These are phyloP conservation scores for Atta colombica DNA, from an alignment of 1,140 invertebrate species.

Conservation along the genomic window DNA sequence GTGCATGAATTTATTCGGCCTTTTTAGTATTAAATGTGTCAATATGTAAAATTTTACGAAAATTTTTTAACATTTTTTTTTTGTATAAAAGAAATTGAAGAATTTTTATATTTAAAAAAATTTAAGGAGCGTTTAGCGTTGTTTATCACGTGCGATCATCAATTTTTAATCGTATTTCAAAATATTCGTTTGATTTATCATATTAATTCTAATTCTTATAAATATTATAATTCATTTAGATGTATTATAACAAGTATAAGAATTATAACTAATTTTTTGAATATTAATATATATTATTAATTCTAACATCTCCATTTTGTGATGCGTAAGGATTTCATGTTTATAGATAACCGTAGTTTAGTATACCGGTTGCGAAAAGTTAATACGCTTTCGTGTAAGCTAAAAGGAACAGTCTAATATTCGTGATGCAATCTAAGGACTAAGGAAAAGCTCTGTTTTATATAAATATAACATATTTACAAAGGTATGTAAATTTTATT, in stretches of 20 bases:
- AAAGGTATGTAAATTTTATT: conserved; percentile 55
- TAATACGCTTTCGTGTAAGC: conserved; percentile 37
- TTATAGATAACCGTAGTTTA: background rate
- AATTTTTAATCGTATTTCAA: background rate
- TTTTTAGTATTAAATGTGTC: conserved; percentile 4
- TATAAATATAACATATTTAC: conserved; percentile 49
- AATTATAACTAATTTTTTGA: too few relatives aligned
- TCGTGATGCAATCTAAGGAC: conserved; percentile 23
- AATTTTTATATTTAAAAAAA: background rate
- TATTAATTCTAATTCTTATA: too few relatives aligned
- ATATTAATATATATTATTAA: background rate
- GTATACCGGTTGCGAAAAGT: conserved; percentile 33
- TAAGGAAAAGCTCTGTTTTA: conserved; percentile 4
- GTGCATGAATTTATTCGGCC: conserved; percentile 18
- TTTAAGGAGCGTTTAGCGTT: background rate
- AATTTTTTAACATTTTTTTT: background rate
- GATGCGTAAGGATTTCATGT: background rate
- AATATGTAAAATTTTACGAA: background rate
- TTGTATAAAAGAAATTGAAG: background rate
- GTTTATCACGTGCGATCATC: background rate
- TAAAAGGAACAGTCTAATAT: conserved; percentile 31
- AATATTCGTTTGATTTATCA: too few relatives aligned
- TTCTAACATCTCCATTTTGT: background rate
- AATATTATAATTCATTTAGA: background rate
- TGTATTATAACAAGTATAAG: too few relatives aligned